Evolutionary conservation across 92 coral and sea anemone genomes (phyloP).

Genomic region (Zoanthus sociatus): DNA sequence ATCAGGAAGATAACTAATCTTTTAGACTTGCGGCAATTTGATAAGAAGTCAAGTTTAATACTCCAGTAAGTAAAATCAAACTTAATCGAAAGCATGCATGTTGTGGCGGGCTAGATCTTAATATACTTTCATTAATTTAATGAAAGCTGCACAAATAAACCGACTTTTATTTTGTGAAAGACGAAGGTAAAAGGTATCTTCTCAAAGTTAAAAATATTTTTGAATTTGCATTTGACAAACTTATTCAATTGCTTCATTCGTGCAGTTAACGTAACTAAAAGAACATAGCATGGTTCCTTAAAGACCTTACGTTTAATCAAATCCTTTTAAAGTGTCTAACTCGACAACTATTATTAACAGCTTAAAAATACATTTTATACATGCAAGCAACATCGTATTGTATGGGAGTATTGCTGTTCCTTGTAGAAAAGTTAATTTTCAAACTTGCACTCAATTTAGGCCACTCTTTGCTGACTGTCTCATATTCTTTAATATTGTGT

Average conservation of each 20-base stretch:
- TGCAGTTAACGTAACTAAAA: too few species aligned
- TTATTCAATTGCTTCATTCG: neutral
- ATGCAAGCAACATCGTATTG: neutral
- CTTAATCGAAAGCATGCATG: neutral
- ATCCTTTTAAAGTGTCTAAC: neutral
- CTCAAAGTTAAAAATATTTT: neutral
- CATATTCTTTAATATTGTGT: conserved; percentile 42
- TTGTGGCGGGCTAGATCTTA: neutral
- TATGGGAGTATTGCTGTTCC: neutral
- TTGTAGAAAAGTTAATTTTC: neutral
- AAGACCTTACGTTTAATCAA: neutral
- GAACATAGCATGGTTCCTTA: too few species aligned
- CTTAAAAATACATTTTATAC: neutral
- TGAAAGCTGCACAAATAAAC: neutral
- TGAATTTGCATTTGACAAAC: neutral
- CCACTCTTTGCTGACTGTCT: neutral
- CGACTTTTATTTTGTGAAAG: neutral
- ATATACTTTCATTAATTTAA: neutral
- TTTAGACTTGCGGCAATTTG: neutral
- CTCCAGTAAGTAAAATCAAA: neutral
- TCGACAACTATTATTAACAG: neutral
- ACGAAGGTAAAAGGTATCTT: neutral
- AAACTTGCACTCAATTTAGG: neutral
- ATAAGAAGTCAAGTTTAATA: neutral
- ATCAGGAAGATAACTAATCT: too few species aligned